phyloP scores from a whole-genome alignment of 2,113 vertebrate species.

The Oncorhynchus gorbuscha region DNA sequence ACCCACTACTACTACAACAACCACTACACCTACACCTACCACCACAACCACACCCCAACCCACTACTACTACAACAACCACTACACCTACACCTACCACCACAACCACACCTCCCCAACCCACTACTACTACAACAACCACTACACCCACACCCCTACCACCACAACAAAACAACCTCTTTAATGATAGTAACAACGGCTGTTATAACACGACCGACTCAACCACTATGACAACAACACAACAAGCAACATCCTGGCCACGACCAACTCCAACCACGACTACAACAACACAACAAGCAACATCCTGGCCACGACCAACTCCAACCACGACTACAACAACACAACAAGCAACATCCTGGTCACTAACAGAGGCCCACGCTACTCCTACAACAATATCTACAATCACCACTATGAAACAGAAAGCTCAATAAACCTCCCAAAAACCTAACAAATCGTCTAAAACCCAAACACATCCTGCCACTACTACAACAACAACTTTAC shows the following conservation, averaged over 20 bases:
- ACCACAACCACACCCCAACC: no score
- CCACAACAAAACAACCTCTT: constrained; percentile 24
- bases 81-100: no score
- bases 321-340: no score
- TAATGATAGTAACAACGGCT: constrained; percentile 43
- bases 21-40: background rate
- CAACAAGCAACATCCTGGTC: rapidly evolving
- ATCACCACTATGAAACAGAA: constrained; percentile 19
- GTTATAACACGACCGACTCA: constrained; percentile 3
- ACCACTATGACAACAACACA: background rate
- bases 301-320: no score
- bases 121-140: no score
- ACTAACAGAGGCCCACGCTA: background rate
- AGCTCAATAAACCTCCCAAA: constrained; percentile 45
- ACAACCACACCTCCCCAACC: no score
- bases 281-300: no score
- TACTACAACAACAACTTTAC: background rate
- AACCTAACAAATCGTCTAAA: constrained; percentile 55
- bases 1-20: background rate
- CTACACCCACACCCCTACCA: no score
- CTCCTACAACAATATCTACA: constrained; percentile 1
- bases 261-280: no score
- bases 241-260: background rate
- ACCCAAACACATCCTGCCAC: constrained; percentile 41
- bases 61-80: no score